phyloP scores from a whole-genome alignment of 2,113 vertebrate genomes.

The Gallinago jamesoni region DNA sequence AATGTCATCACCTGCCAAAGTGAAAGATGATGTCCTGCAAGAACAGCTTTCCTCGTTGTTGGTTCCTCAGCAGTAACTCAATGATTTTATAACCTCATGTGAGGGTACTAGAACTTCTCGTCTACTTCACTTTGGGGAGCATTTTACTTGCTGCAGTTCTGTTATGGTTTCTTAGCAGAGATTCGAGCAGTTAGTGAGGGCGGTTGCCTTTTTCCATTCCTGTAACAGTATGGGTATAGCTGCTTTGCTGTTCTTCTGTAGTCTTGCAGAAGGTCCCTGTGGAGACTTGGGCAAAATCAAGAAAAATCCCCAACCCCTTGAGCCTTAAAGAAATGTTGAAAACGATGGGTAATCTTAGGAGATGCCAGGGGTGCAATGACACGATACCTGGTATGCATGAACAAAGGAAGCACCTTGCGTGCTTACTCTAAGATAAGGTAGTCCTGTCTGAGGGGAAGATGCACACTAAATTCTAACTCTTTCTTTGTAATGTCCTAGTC shows the following conservation, averaged over 20 bases:
- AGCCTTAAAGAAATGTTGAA: neutral
- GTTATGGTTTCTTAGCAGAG: neutral
- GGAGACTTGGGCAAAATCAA: neutral
- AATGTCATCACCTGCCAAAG: neutral
- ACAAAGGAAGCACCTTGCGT: neutral
- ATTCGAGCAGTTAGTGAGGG: neutral
- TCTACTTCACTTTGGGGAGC: neutral
- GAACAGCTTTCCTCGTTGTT: neutral
- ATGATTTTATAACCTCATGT: neutral
- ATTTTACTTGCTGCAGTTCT: neutral
- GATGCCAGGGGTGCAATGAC: neutral
- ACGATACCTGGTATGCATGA: neutral
- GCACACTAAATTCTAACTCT: neutral
- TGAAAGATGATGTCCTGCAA: neutral
- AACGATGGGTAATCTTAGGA: neutral
- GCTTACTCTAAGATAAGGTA: neutral
- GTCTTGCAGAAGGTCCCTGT: neutral
- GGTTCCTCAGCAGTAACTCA: neutral
- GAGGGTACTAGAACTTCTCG: neutral
- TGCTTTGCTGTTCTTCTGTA: neutral
- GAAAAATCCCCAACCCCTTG: neutral
- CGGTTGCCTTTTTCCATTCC: neutral
- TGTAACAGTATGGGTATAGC: neutral
- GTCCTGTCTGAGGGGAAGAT: neutral
- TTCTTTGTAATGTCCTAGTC: constrained; percentile 76